Conservation (phyloP, 1,140 invertebrate genomes). For the Hycleus cichorii region DNA sequence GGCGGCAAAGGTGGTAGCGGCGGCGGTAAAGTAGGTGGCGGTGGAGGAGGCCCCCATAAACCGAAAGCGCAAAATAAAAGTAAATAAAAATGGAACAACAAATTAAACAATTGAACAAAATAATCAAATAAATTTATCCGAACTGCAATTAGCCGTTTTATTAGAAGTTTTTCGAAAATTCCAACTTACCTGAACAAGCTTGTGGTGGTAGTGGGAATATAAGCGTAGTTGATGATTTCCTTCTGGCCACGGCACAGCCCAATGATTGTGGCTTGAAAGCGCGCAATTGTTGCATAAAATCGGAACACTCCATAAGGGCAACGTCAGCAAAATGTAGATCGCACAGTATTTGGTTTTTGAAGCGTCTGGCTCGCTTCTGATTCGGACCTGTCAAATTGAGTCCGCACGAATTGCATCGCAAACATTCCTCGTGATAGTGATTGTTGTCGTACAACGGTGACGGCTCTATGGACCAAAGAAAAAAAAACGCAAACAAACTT, state of each 20-base stretch:
- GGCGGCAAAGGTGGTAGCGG: no score
- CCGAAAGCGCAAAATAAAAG: no score
- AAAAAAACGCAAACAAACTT: not conserved
- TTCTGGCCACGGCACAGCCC: conserved; percentile 83
- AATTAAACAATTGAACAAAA: no score
- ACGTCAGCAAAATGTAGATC: conserved; percentile 89
- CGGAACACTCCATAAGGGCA: conserved; percentile 89
- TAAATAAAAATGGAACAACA: no score
- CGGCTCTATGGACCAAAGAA: conserved; percentile 59
- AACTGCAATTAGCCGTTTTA: no score
- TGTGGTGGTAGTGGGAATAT: conserved; percentile 90
- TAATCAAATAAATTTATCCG: no score
- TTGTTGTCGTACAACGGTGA: conserved; percentile 88
- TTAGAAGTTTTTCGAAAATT: no score
- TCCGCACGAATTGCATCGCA: conserved; percentile 89
- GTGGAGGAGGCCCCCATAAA: no score
- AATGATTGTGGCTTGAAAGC: conserved; percentile 92
- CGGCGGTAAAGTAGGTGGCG: no score
- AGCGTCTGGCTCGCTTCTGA: conserved; percentile 68
- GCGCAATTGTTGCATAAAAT: conserved; percentile 93
- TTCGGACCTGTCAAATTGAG: conserved; percentile 86
- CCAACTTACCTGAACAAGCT: conserved; percentile 77
- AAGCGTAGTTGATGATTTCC: conserved; percentile 87
- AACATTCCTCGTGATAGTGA: conserved; percentile 92
- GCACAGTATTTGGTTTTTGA: conserved; percentile 82